Percentiles rank a stretch among this genome's conserved stretches.
phyloP scores from a whole-genome alignment of 2,113 vertebrate genomes.

The Macaca nemestrina region DNA sequence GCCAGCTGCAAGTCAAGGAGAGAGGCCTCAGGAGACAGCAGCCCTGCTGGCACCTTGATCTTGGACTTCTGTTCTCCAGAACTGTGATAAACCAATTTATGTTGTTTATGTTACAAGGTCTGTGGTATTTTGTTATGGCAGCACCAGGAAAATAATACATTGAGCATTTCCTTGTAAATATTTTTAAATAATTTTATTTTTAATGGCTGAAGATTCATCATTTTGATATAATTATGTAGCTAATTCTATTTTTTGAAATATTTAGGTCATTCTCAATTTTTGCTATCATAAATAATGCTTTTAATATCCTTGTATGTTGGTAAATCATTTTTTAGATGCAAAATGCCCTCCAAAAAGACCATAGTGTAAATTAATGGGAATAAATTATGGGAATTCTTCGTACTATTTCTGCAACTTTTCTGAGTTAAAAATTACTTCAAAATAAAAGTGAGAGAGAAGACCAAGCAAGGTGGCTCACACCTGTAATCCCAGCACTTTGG shows the following conservation, averaged over 20 bases:
- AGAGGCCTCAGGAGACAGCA: background rate
- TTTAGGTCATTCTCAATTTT: slow-evolving; percentile 42
- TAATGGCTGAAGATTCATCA: background rate
- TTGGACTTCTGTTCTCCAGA: background rate
- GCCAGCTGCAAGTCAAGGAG: background rate
- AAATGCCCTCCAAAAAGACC: background rate
- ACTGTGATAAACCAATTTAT: background rate
- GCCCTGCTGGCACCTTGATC: too few species aligned
- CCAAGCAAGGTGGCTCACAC: too few species aligned
- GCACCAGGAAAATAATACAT: background rate
- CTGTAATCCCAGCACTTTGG: too few species aligned
- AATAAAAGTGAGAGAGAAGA: background rate
- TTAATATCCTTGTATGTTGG: background rate
- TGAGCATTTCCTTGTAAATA: background rate
- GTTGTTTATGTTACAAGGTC: background rate
- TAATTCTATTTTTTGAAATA: background rate
- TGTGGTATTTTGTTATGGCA: background rate
- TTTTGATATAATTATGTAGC: slow-evolving; percentile 23
- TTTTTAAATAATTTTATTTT: slow-evolving; percentile 19
- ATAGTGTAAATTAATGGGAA: background rate
- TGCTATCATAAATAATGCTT: slow-evolving; percentile 1
- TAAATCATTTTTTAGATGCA: slow-evolving; percentile 33
- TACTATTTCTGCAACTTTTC: background rate
- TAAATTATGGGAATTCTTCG: background rate
- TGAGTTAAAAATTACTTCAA: background rate